phyloP scores from a whole-genome alignment of 2,888 invertebrate species.

The Eupithecia insigniata region DNA sequence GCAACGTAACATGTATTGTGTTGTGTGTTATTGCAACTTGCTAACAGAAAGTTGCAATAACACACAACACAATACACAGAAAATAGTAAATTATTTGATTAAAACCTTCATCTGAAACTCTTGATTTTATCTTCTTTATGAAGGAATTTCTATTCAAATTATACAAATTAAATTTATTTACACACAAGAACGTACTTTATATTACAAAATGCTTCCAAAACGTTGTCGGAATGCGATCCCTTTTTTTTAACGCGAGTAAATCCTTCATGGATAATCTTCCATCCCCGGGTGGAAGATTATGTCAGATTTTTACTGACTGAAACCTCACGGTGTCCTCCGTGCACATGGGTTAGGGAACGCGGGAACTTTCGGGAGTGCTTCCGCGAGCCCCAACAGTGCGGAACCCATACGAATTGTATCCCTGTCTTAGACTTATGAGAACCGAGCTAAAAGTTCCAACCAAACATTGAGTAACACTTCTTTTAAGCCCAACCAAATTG shows the following conservation, averaged over 20 bases:
- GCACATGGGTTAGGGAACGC: too few relatives aligned
- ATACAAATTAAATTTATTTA: not conserved
- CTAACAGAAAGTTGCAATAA: too few relatives aligned
- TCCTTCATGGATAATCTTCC: too few relatives aligned
- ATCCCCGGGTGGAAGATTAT: too few relatives aligned
- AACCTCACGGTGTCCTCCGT: too few relatives aligned
- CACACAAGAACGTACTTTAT: not conserved
- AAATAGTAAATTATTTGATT: not conserved
- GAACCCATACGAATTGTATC: too few relatives aligned
- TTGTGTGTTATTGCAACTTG: slow-evolving; percentile 8
- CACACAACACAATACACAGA: not conserved
- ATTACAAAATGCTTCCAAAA: not conserved
- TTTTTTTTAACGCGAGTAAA: too few relatives aligned
- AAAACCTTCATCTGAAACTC: not conserved
- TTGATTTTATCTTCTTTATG: not conserved
- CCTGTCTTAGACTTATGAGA: not conserved
- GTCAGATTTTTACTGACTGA: too few relatives aligned
- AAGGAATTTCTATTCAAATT: not conserved
- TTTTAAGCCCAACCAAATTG: not conserved
- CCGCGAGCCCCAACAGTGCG: too few relatives aligned
- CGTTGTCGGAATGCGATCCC: too few relatives aligned
- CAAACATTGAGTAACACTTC: slow-evolving; percentile 6
- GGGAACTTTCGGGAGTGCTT: too few relatives aligned
- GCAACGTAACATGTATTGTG: slow-evolving; percentile 25
- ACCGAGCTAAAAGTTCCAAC: not conserved